Base-by-base conservation (phyloP, 1,140 invertebrate genomes). In the Drosophila lowei region DNA sequence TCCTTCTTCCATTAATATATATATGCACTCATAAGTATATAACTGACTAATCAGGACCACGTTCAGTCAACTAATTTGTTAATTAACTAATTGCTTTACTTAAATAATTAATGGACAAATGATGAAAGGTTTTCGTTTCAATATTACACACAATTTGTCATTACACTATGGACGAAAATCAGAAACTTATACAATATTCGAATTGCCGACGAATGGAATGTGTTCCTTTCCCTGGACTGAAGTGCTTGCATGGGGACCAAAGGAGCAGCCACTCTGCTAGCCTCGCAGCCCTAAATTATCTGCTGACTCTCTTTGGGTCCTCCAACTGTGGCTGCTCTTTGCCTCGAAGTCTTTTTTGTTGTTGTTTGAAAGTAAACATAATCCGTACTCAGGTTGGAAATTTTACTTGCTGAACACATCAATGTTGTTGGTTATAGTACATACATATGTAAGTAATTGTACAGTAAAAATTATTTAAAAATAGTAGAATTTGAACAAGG, bases 61-160 rank as follows among this genome's bases (percentile, higher is more conserved):
- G 28, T 41, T 44, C 30, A 23, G 53, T 23, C 66, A 70, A 68
- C 66, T 70, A 70, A 80, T 75, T 84, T 63, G 28, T 70, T 70
- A 85, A 84, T 84, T 85, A 85, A 85, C 79, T 84, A 84, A 85
- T 85, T 83, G 75, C 47, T 83, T 83, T 84, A 83, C 79, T 83
- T 83, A 83, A 72, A 59, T 54, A 71, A 66, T 84, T 79, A 79
- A 56, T 83, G 79, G 75, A 81, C 79, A 78, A 81, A 80, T 65
- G 5, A 60, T 71, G 47, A 72, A 55, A 41, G 68, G 44, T 46
- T 62, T 28, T 28, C 23, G 50, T 56, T 55, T 28, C 67, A 66
- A 46, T 25, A 66, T 41, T 62, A 62, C 23, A 34, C 60, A 43
- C 43, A 67, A 66, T 48, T 68, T 67, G 62, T 38, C 50, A 85